Evolutionary conservation across 2,113 vertebrate genomes (phyloP).

Genomic region (Albula glossodonta): DNA sequence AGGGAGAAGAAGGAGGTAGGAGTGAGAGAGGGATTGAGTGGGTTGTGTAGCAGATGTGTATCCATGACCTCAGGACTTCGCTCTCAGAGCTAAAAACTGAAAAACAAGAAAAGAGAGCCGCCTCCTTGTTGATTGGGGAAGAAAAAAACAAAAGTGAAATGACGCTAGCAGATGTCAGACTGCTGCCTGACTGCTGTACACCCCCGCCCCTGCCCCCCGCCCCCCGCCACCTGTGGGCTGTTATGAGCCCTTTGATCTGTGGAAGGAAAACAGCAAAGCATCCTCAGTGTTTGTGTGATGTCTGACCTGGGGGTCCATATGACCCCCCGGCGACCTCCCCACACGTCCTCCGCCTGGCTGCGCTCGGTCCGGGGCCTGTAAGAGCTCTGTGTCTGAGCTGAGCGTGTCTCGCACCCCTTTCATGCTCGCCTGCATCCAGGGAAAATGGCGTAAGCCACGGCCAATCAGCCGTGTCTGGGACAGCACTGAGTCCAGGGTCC

Average conservation of each 20-base stretch:
- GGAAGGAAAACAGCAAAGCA: not conserved
- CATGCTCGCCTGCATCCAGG: no score
- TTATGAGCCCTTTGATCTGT: not conserved
- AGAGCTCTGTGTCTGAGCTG: no score
- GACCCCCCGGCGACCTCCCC: no score
- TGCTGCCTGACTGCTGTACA: conserved; percentile 18
- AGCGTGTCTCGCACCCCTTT: no score
- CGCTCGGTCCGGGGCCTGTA: no score
- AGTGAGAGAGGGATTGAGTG: not conserved
- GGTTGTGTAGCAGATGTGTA: not conserved
- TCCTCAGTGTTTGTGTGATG: no score
- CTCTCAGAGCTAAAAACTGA: not conserved
- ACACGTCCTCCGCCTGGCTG: no score
- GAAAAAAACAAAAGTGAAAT: conserved; percentile 30
- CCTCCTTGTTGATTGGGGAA: not conserved
- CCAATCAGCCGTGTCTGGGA: no score
- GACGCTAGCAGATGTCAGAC: conserved; percentile 46
- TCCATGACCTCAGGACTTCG: not conserved
- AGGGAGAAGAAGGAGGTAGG: not conserved
- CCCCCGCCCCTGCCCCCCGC: not conserved
- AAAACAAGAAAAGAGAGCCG: not conserved
- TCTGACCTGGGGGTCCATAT: no score
- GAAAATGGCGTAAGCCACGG: no score
- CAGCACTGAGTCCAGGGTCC: no score
- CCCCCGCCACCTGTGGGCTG: conserved; percentile 29